phyloP scores from a whole-genome alignment of 2,888 invertebrate species.

The Pheosia tremula region DNA sequence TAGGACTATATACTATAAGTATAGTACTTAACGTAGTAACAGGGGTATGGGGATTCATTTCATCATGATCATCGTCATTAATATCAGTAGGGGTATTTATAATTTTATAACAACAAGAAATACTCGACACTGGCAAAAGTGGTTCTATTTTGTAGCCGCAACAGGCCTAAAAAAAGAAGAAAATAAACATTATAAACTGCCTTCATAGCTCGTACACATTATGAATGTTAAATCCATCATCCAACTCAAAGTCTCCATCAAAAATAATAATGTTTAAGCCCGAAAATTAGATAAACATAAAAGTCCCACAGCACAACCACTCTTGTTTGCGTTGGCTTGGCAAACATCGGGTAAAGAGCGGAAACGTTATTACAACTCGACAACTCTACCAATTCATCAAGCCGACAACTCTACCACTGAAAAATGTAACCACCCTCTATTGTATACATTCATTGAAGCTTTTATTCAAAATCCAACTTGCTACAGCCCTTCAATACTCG shows the following conservation, averaged over 20 bases:
- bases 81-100: no score
- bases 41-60: no score
- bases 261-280: slow-evolving; percentile 42
- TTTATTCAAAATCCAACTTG: background rate
- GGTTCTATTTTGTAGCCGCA: no score
- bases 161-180: no score
- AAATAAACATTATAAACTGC: background rate
- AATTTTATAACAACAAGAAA: no score
- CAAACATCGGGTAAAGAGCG: slow-evolving; percentile 77
- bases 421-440: background rate
- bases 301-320: slow-evolving; percentile 54
- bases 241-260: slow-evolving; percentile 33
- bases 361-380: slow-evolving; percentile 75
- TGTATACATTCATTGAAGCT: slow-evolving; percentile 32
- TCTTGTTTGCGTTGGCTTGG: slow-evolving; percentile 71
- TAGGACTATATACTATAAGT: no score
- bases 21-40: no score
- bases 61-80: no score
- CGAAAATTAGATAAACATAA: slow-evolving; percentile 53
- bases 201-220: slow-evolving; percentile 8
- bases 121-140: no score
- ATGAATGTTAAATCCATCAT: slow-evolving; percentile 25
- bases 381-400: slow-evolving; percentile 35
- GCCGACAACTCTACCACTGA: background rate
- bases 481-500: background rate